Evolutionary conservation across 2,113 vertebrate genomes (phyloP).

Genomic region (Bos taurus): DNA sequence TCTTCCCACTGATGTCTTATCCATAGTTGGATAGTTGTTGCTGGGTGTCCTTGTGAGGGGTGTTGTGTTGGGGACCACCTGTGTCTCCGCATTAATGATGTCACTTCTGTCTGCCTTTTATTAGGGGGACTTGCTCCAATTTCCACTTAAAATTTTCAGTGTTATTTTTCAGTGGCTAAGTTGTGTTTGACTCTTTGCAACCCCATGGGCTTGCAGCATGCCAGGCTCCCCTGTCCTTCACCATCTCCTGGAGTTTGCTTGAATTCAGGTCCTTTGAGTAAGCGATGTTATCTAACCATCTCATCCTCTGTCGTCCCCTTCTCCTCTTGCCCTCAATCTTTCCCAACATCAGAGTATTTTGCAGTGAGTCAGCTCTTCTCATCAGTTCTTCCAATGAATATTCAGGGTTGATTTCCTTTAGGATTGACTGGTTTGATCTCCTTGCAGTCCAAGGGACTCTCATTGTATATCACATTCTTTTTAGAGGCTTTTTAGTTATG

Average conservation of each 20-base stretch:
- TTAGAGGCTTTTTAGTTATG: not conserved
- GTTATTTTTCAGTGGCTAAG: not conserved
- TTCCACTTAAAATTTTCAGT: not conserved
- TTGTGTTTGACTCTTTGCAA: not conserved
- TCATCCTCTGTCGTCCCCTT: not conserved
- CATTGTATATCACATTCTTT: not conserved
- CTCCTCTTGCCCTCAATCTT: not conserved
- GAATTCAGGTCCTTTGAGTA: not conserved
- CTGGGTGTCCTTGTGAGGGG: not conserved
- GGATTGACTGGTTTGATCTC: not conserved
- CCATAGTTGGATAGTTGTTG: not conserved
- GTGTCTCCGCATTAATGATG: not conserved
- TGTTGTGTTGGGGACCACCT: not conserved
- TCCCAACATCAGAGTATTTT: not conserved
- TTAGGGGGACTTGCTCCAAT: not conserved
- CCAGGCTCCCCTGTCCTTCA: not conserved
- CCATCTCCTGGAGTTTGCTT: not conserved
- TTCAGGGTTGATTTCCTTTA: not conserved
- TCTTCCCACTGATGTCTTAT: not conserved
- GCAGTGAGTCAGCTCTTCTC: not conserved
- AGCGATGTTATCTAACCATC: fast-evolving
- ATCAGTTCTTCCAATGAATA: not conserved
- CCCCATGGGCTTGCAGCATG: not conserved
- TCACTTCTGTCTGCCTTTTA: not conserved
- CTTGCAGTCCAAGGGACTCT: not conserved